A percentile compares a stretch with the other conserved stretches of the same genome.
phyloP scores from a whole-genome alignment of 2,113 vertebrate species.

The Fulica atra region DNA sequence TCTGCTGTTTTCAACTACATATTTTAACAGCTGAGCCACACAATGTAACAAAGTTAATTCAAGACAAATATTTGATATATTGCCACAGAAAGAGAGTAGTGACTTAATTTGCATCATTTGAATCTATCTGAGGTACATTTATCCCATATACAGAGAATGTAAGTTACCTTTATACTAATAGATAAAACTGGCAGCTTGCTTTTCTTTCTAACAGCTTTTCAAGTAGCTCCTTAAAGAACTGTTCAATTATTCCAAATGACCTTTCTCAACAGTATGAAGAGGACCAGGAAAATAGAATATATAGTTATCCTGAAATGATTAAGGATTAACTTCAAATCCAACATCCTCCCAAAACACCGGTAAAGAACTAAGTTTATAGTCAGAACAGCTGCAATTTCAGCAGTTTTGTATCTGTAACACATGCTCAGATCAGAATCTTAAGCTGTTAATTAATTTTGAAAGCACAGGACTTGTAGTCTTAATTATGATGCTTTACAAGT shows the following conservation, averaged over 20 bases:
- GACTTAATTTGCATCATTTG: background rate
- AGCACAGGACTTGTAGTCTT: background rate
- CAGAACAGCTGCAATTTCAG: background rate
- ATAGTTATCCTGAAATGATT: background rate
- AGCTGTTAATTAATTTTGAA: background rate
- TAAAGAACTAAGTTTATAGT: background rate
- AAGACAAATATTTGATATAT: background rate
- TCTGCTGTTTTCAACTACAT: background rate
- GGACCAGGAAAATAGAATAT: background rate
- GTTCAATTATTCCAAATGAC: background rate
- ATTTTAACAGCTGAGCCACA: background rate
- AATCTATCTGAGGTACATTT: background rate
- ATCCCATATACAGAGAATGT: background rate
- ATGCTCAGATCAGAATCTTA: background rate
- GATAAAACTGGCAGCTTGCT: background rate
- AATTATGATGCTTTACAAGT: background rate
- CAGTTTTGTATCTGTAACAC: background rate
- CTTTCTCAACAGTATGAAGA: background rate
- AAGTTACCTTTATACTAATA: background rate
- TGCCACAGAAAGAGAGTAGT: background rate
- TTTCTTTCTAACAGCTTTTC: background rate
- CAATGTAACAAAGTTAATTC: background rate
- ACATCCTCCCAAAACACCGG: background rate
- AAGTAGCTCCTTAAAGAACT: background rate
- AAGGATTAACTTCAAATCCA: background rate